phyloP scores from a whole-genome alignment of 1,140 invertebrate genomes.

The Hyles vespertilio region DNA sequence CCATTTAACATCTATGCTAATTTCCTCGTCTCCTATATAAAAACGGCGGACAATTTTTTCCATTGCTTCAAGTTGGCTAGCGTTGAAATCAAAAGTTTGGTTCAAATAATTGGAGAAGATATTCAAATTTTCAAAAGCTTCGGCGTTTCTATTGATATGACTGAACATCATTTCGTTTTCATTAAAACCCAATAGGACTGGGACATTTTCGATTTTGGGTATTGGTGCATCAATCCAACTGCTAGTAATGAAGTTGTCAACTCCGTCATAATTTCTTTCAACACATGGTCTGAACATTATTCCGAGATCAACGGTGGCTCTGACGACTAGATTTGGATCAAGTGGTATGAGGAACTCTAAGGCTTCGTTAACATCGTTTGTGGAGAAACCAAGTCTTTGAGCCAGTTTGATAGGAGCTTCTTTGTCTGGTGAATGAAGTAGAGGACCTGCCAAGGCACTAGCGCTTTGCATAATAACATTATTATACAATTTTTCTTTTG shows the following conservation, averaged over 20 bases:
- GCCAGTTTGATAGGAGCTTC: slow-evolving; percentile 24
- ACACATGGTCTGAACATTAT: slow-evolving; percentile 27
- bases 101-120: slow-evolving; percentile 20
- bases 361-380: slow-evolving; percentile 17
- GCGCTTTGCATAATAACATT: slow-evolving; percentile 30
- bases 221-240: slow-evolving; percentile 23
- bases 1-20: slow-evolving; percentile 17
- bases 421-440: slow-evolving; percentile 19
- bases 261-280: slow-evolving; percentile 21
- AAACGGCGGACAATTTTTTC: slow-evolving; percentile 22
- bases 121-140: slow-evolving; percentile 21
- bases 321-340: slow-evolving; percentile 9
- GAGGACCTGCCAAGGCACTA: slow-evolving; percentile 13
- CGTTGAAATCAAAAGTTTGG: slow-evolving; percentile 24
- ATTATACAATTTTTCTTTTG: slow-evolving; percentile 21
- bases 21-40: slow-evolving; percentile 34
- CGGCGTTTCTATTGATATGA: slow-evolving; percentile 10
- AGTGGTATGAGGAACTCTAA: slow-evolving; percentile 19
- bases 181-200: slow-evolving; percentile 33
- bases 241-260: slow-evolving; percentile 29
- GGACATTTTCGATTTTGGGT: slow-evolving; percentile 30
- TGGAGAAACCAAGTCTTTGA: slow-evolving; percentile 19
- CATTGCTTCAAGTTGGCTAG: slow-evolving; percentile 12
- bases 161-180: slow-evolving; percentile 21
- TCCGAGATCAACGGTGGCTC: slow-evolving; percentile 5